Evolutionary conservation across 2,113 vertebrate genomes (phyloP).

Genomic region (Arothron firmamentum): DNA sequence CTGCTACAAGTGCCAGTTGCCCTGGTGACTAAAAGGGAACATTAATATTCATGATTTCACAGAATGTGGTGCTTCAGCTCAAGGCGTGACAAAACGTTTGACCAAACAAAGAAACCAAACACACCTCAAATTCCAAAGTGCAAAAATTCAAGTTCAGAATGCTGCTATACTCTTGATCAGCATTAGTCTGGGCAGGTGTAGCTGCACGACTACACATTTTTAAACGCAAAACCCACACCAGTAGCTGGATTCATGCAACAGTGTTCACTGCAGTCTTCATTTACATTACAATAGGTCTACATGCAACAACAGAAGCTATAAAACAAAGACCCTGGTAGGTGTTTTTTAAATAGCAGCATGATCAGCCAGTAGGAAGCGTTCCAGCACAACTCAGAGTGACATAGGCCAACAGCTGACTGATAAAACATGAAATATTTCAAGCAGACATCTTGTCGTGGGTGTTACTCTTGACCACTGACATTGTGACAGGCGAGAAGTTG

Average conservation of each 20-base stretch:
- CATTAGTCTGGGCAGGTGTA: not conserved
- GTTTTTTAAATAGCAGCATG: too few relatives aligned
- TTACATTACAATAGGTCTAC: not conserved
- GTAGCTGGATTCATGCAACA: not conserved
- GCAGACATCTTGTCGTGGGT: not conserved
- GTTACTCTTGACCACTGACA: not conserved
- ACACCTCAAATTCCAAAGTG: not conserved
- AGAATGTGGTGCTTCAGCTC: not conserved
- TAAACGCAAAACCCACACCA: not conserved
- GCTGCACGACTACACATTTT: not conserved
- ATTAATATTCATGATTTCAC: not conserved
- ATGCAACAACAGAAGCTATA: not conserved
- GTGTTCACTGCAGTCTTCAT: not conserved
- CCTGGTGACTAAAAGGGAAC: constrained; percentile 13
- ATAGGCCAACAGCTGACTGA: not conserved
- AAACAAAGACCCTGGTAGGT: not conserved
- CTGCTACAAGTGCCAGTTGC: not conserved
- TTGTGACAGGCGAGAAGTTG: constrained; percentile 12
- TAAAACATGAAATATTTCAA: not conserved
- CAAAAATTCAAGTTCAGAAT: not conserved
- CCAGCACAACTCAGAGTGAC: not conserved
- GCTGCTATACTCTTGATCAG: not conserved
- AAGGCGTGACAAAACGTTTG: not conserved
- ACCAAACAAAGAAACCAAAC: not conserved
- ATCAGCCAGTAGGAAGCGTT: not conserved